Percentiles rank a stretch among this genome's conserved stretches.
phyloP scores from a whole-genome alignment of 2,888 invertebrate species.

The Spodoptera exigua region DNA sequence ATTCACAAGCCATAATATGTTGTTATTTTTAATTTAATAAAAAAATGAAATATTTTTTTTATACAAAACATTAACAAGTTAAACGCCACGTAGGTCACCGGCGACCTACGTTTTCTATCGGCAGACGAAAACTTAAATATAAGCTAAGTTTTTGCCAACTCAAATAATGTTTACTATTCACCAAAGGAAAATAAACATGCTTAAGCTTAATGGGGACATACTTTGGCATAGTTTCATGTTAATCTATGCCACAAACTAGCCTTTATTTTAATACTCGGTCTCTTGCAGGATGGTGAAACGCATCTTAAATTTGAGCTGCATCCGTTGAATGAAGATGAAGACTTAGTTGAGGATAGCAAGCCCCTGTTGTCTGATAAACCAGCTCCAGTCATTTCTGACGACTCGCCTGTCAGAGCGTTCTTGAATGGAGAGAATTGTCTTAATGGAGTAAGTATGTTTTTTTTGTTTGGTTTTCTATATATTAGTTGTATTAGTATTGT shows the following conservation, averaged over 20 bases:
- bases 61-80: no score
- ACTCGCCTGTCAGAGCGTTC: conserved; percentile 93
- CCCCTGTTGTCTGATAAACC: conserved; percentile 60
- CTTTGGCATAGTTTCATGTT: conserved; percentile 6
- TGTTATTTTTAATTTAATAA: no score
- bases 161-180: no score
- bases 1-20: no score
- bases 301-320: conserved; percentile 91
- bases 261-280: not conserved
- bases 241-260: conserved; percentile 1
- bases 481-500: no score
- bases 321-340: conserved; percentile 86
- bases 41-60: no score
- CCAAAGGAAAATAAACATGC: not conserved
- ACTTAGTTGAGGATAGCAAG: conserved; percentile 76
- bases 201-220: conserved; percentile 20
- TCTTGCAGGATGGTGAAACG: conserved; percentile 90
- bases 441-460: conserved; percentile 91
- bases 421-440: conserved; percentile 95
- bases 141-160: no score
- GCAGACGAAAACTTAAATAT: no score
- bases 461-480: not conserved
- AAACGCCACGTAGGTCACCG: no score
- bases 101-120: no score
- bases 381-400: conserved; percentile 82